These are phyloP conservation scores for Tragulus kanchil DNA, from an alignment of 2,113 vertebrate genomes.

Conservation along the genomic window DNA sequence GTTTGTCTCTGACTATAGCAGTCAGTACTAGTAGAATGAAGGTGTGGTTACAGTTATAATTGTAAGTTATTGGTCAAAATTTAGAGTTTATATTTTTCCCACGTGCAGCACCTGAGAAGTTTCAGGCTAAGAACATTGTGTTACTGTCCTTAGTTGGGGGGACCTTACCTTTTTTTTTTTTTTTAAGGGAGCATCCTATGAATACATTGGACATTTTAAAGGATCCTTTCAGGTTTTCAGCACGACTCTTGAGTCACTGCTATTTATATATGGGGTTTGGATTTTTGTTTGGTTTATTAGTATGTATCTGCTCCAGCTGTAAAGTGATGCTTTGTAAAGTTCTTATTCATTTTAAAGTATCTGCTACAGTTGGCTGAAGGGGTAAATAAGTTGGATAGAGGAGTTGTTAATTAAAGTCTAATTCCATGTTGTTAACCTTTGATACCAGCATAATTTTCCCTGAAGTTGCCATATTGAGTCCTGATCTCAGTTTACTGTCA, in stretches of 20 bases:
- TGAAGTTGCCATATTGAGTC: not conserved
- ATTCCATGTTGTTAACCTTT: not conserved
- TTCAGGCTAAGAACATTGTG: slow-evolving; percentile 29
- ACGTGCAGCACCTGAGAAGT: not conserved
- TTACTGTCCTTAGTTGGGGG: slow-evolving; percentile 8
- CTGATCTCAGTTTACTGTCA: not conserved
- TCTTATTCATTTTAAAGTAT: slow-evolving; percentile 47
- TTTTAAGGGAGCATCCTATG: not conserved
- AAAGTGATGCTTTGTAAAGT: slow-evolving; percentile 36
- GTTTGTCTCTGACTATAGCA: slow-evolving; percentile 52
- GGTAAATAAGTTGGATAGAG: not conserved
- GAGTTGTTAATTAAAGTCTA: slow-evolving; percentile 25
- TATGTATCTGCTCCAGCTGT: not conserved
- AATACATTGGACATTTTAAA: slow-evolving; percentile 20
- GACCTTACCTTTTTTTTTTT: slow-evolving; percentile 36
- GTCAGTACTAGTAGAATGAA: slow-evolving; percentile 38
- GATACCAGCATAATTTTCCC: not conserved
- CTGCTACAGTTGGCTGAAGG: not conserved
- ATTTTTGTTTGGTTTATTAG: slow-evolving; percentile 52
- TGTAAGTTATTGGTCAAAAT: slow-evolving; percentile 38
- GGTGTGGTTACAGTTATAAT: slow-evolving; percentile 1
- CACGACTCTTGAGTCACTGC: slow-evolving; percentile 11
- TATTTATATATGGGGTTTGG: slow-evolving; percentile 36
- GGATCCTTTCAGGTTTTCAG: slow-evolving; percentile 38
- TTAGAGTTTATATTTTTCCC: not conserved